Percentiles rank a stretch among this genome's conserved stretches.
Evolutionary conservation across 2,888 invertebrate species (phyloP).

Genomic region (Sminthurides aquaticus): DNA sequence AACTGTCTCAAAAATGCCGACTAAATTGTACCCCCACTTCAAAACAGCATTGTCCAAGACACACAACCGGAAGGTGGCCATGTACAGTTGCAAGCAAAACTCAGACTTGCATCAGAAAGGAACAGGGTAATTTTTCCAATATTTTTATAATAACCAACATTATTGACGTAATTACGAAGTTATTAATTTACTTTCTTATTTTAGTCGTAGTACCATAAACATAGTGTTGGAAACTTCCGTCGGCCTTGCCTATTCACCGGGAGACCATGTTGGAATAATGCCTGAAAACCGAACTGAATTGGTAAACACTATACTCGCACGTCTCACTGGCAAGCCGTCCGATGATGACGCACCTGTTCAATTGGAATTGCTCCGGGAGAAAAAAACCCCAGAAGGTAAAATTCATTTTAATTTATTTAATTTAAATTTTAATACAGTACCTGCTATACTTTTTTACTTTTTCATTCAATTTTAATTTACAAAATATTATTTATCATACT

Average conservation of each 20-base stretch:
- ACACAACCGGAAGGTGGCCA: constrained; percentile 61
- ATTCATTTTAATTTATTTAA: constrained; percentile 17
- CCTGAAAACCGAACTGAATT: constrained; percentile 71
- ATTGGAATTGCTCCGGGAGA: constrained; percentile 74
- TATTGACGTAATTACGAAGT: too few species aligned
- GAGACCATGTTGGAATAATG: constrained; percentile 87
- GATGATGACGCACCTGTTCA: constrained; percentile 62
- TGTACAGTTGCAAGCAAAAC: constrained; percentile 50
- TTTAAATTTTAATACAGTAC: background rate
- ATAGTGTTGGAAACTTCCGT: constrained; percentile 49
- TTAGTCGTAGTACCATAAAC: constrained; percentile 55
- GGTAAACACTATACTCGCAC: constrained; percentile 67
- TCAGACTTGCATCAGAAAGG: constrained; percentile 49
- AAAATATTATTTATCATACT: too few species aligned
- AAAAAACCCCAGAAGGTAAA: constrained; percentile 76
- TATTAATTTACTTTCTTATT: background rate
- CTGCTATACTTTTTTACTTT: background rate
- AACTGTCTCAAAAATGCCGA: too few species aligned
- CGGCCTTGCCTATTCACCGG: constrained; percentile 66
- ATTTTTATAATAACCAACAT: too few species aligned
- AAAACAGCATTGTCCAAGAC: constrained; percentile 58
- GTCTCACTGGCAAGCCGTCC: constrained; percentile 60
- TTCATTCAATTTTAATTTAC: background rate
- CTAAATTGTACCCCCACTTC: too few species aligned
- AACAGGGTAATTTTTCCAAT: constrained; percentile 49